Evolutionary conservation across 2,797 vertebrate species (phyloP).

Genomic region (Squalus acanthias): DNA sequence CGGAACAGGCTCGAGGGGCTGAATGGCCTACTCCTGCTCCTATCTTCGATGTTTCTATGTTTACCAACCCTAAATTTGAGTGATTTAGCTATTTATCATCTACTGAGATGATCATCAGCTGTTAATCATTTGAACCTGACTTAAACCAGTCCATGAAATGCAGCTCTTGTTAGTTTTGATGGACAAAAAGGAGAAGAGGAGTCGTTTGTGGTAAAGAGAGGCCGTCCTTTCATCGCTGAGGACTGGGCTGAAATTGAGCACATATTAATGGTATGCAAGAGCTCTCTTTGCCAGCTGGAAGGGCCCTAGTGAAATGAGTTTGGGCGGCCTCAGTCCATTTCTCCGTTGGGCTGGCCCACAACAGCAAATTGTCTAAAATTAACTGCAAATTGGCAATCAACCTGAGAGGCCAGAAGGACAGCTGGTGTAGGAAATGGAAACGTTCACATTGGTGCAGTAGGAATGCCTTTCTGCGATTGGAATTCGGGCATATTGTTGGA

Average conservation of each 20-base stretch:
- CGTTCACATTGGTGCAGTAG: not conserved
- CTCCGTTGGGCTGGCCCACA: not conserved
- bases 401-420: not conserved
- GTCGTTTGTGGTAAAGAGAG: not conserved
- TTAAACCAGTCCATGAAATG: not conserved
- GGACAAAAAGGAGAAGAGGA: not conserved
- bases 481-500: not conserved
- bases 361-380: not conserved
- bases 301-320: not conserved
- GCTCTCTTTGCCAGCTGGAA: not conserved
- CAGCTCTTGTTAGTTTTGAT: not conserved
- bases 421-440: constrained; percentile 4
- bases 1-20: too few species aligned
- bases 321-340: not conserved
- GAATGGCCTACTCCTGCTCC: too few species aligned
- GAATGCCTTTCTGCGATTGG: not conserved
- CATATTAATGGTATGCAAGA: not conserved
- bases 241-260: not conserved
- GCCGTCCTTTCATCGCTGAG: not conserved
- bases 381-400: constrained; percentile 9
- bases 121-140: not conserved
- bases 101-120: not conserved
- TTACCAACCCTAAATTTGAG: not conserved
- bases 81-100: not conserved
- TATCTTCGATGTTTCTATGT: too few species aligned